Evolutionary conservation across 2,888 invertebrate species (phyloP), one percentile per base, ranked within the genome.

Genomic region (Glomeris marginata): DNA sequence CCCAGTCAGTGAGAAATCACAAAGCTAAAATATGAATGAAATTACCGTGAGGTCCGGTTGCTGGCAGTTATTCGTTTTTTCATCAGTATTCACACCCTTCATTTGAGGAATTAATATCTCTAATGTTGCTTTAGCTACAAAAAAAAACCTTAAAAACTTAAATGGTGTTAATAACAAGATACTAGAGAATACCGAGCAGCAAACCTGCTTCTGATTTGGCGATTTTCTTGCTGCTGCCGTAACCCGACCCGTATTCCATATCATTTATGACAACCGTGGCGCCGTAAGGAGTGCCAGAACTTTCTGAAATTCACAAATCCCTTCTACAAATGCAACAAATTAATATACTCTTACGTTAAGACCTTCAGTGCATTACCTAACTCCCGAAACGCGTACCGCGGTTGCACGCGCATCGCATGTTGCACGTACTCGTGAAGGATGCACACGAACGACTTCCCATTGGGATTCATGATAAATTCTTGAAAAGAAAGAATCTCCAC

Each of bases 341-440:
- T n/a, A 22, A 18, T 13, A 13, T 35, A 47, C 2, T 34, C 13
- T n/a, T 15, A 37, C 5, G 8, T 2, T 8, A 8, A n/a, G 36
- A 13, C n/a, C n/a, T n/a, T 28, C 20, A n/a, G 40, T 6, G 40
- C n/a, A 18, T 57, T 61, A 81, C 81, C 81, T 44, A 91, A 72
- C 69, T 94, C 92, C 60, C 82, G 82, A 66, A 91, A 94, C 64
- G 84, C 81, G 67, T 94, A 95, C 1, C 82, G 81, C 1, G 94
- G 94, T 60, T 92, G 91, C 56, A 90, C 86, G 66, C 90, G 85
- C 52, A 95, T 71, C 2, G 91, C 91, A 63, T 94, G 85, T 58
- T 95, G 90, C 37, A 94, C 88, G 69, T 94, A 97, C 68, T 98
- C 97, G 68, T 98, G 97, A 58, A 98, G 75, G 63, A 97, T 91